Conservation (phyloP, 2,888 invertebrate genomes). For the Bombylius discolor region DNA sequence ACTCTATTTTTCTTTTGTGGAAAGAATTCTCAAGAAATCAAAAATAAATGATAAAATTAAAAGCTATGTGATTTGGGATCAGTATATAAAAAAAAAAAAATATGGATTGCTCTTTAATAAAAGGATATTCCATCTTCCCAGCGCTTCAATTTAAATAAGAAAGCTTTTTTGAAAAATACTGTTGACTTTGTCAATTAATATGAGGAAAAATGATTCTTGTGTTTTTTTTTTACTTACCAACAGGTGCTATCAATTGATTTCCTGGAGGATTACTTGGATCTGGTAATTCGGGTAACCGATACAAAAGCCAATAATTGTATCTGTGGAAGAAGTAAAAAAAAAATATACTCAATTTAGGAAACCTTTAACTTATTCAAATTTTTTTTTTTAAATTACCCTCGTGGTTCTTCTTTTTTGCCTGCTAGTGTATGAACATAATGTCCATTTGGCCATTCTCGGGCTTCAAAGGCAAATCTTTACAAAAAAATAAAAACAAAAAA, state of each 20-base stretch:
- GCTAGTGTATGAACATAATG: constrained; percentile 80
- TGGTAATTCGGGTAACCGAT: constrained; percentile 66
- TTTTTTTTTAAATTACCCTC: constrained; percentile 24
- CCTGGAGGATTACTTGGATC: constrained; percentile 71
- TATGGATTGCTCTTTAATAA: too few relatives aligned
- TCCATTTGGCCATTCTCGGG: constrained; percentile 84
- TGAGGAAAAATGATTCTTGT: not conserved
- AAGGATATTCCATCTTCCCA: too few relatives aligned
- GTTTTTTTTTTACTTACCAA: constrained; percentile 47
- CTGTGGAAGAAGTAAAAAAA: constrained; percentile 29
- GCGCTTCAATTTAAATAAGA: too few relatives aligned
- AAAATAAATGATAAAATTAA: too few relatives aligned
- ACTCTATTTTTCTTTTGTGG: too few relatives aligned
- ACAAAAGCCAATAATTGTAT: constrained; percentile 81
- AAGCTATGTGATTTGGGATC: too few relatives aligned
- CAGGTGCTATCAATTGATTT: constrained; percentile 76
- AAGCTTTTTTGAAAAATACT: not conserved
- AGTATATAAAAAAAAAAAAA: too few relatives aligned
- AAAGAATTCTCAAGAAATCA: too few relatives aligned
- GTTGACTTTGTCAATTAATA: not conserved
- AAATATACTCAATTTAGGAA: not conserved
- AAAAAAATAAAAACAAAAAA: not conserved
- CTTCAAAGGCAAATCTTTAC: constrained; percentile 52
- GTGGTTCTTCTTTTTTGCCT: constrained; percentile 35
- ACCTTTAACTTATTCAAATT: too few relatives aligned